A percentile compares a stretch with the other conserved stretches of the same genome.
These are phyloP conservation scores for Ciconia nigra DNA, from an alignment of 2,797 vertebrate species.

Conservation along the genomic window DNA sequence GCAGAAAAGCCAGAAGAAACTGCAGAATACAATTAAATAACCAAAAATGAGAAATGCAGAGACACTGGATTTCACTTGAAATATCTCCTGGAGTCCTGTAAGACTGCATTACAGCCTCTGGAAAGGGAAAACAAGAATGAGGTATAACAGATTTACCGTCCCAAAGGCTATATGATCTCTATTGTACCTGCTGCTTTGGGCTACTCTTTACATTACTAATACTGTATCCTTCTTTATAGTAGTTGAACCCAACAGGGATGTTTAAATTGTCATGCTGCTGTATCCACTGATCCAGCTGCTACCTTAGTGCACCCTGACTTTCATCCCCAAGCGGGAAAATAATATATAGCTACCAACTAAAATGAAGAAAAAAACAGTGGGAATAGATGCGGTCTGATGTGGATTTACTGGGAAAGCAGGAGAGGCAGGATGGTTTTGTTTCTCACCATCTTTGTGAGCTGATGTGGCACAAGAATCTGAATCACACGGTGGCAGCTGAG, in stretches of 20 bases:
- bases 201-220: neutral
- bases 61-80: neutral
- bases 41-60: constrained; percentile 52
- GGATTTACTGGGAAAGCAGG: neutral
- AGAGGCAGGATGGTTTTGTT: neutral
- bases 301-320: neutral
- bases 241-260: neutral
- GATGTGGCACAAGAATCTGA: neutral
- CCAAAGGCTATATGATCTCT: neutral
- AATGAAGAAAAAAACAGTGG: neutral
- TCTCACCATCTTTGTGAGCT: neutral
- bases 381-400: neutral
- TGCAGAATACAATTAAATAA: constrained; percentile 25
- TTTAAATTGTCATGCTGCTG: neutral
- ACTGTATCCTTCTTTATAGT: neutral
- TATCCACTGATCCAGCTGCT: neutral
- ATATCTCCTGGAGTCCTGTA: neutral
- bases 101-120: neutral
- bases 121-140: neutral
- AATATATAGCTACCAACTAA: neutral
- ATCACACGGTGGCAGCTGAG: rapidly evolving
- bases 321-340: neutral
- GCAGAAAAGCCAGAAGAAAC: constrained; percentile 49
- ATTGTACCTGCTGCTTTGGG: neutral
- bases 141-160: neutral